Base-by-base conservation (phyloP, 2,888 invertebrate genomes). In the Rhingia campestris region DNA sequence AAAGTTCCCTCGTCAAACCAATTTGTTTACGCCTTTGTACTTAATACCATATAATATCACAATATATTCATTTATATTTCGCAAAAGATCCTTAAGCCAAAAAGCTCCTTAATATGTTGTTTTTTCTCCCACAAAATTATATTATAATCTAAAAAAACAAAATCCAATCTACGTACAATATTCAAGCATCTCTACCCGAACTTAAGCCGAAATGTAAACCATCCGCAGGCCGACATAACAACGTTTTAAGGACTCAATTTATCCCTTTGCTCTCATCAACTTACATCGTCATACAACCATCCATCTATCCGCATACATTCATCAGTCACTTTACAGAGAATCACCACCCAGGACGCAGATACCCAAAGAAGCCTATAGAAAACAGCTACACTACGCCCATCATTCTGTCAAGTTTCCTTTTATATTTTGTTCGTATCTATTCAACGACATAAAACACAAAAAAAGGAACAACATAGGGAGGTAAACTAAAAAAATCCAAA, bases 291-390 rank as follows among this genome's bases (percentile, higher is more conserved):
- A 41, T 32, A 32, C 32, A 12, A 4, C 66, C 45, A 61, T 67
- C 49, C 47, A 67, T 67, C 56, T 49, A 56, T 63, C 22, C 37
- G n/a, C 51, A 64, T 64, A 59, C 45, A 64, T 58, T 47, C 35
- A 59, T 59, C 61, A 53, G 69, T 74, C 74, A 75, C 63, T 75
- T 53, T 14, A 58, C 10, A 30, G 49, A 30, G 30, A 47, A 63
- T 49, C 5, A 43, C 47, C 33, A 30, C 33, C 33, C 61, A 35
- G 32, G 0, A 49, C 49, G 22, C 63, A 56, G 47, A 61, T 54
- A 63, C 43, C 22, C 39, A 59, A 61, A 66, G 53, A 59, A 53
- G 58, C 47, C 47, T 58, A 63, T 32, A 58, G 4, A 56, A 59
- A 33, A 32, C 37, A 4, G 22, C 5, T 41, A 56, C 35, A 33